Base-by-base conservation (phyloP, 2,113 vertebrate species). In the Silurus meridionalis region DNA sequence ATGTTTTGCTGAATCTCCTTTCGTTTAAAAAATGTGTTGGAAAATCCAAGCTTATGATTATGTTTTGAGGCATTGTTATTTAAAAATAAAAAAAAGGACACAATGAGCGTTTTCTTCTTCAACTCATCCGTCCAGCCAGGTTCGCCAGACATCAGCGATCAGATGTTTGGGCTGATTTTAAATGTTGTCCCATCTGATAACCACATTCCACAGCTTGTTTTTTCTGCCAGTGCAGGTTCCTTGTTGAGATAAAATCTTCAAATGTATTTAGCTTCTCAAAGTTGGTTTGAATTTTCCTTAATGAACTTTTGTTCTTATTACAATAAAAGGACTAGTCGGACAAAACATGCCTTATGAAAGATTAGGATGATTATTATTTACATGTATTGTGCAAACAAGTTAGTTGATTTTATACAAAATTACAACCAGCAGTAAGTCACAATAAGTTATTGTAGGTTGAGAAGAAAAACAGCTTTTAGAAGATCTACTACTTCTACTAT, bases 191-290 rank as follows among this genome's bases (percentile, higher is more conserved):
- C 63, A 55, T 80, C 86, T 63, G 81, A 87, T 87, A 74, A 69
- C 93, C 94, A 92, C 93, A 93, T 94, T 94, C 92, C 92, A 79
- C 46, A 60, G 86, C 83, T 92, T 93, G 93, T 93, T 57, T 92
- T 91, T 83, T 67, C 80, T 50, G 78, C 84, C 90, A 79, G 15
- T 86, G 87, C 91, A 85, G 87, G 86, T 91, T 91, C 83, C 80
- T 85, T 86, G 77, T 87, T 63, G 78, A 89, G 87, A 19, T 37
- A 58, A 80, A 63, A 67, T 88, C 88, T 77, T 87, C 72, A 63
- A 77, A 85, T 79, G 25, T 55, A 55, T 79, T 37, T 66, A 52
- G 23, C 48, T 78, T 7, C 28, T 60, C 3, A 84, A 77, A 52
- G 15, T 52, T 77, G 14, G 46, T 52, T 21, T 19, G 28, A 28